Percentiles rank a stretch among this genome's conserved stretches.
Conservation (phyloP, 2,888 invertebrate genomes). For the Chrysomela aeneicollis region DNA sequence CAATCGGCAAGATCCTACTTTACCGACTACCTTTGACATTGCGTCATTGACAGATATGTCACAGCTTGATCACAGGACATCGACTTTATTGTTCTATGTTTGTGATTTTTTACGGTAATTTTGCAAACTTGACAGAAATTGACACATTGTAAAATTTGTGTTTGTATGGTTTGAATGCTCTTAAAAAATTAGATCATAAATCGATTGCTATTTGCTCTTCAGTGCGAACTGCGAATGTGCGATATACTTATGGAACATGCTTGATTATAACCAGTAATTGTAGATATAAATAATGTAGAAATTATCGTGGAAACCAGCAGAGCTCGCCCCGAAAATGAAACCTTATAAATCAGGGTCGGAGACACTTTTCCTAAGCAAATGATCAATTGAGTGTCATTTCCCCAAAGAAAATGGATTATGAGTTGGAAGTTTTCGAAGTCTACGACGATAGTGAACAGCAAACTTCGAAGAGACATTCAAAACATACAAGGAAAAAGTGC, state of each 20-base stretch:
- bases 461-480: constrained; percentile 55
- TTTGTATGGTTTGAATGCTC: constrained; percentile 1
- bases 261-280: not conserved
- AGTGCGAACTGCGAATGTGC: too few relatives aligned
- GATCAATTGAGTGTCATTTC: constrained; percentile 26
- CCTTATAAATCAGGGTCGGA: constrained; percentile 8
- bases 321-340: not conserved
- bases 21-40: too few relatives aligned
- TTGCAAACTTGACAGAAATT: not conserved
- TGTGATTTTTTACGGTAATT: not conserved
- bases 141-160: constrained; percentile 28
- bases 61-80: too few relatives aligned
- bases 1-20: too few relatives aligned
- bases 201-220: not conserved
- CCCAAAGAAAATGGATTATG: constrained; percentile 59
- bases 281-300: not conserved
- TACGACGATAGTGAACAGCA: constrained; percentile 57
- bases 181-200: not conserved
- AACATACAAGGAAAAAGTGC: constrained; percentile 60
- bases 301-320: not conserved
- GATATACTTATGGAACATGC: not conserved
- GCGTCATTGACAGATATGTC: too few relatives aligned
- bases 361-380: not conserved
- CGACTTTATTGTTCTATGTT: too few relatives aligned
- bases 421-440: constrained; percentile 65